Evolutionary conservation across 2,888 invertebrate species (phyloP).

Genomic region (Hoplodrina blanda): DNA sequence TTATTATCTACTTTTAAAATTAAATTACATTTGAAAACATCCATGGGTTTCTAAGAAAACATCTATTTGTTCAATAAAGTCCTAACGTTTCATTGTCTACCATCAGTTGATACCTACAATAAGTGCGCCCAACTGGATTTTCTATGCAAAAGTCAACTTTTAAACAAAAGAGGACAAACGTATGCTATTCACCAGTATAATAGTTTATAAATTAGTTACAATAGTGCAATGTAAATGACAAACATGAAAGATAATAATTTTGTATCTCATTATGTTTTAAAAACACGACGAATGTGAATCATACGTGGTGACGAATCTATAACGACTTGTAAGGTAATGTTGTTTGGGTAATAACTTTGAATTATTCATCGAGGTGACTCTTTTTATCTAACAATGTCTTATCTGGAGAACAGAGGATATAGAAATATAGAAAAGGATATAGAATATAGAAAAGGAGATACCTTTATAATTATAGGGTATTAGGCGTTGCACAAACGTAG

Average conservation of each 20-base stretch:
- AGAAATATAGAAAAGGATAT: too few species aligned
- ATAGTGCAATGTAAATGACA: slow-evolving; percentile 19
- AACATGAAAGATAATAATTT: slow-evolving; percentile 26
- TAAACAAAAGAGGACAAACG: not conserved
- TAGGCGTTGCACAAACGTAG: too few species aligned
- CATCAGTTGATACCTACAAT: not conserved
- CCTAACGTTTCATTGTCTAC: not conserved
- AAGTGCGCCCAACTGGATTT: slow-evolving; percentile 3
- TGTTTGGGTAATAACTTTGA: slow-evolving; percentile 1
- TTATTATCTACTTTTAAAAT: too few species aligned
- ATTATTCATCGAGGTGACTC: not conserved
- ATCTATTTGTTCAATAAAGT: not conserved
- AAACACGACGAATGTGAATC: slow-evolving; percentile 6
- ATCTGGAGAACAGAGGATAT: too few species aligned
- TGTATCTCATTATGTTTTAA: slow-evolving; percentile 1
- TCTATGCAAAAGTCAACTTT: not conserved
- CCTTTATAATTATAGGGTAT: too few species aligned
- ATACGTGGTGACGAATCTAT: not conserved
- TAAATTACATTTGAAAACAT: too few species aligned
- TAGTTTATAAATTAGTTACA: slow-evolving; percentile 8
- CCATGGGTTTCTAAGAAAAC: too few species aligned
- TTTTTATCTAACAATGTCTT: too few species aligned
- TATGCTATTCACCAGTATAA: slow-evolving; percentile 2
- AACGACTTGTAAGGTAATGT: not conserved
- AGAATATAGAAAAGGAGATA: too few species aligned